Evolutionary conservation across 2,888 invertebrate species (phyloP).

Genomic region (Noctua janthina): DNA sequence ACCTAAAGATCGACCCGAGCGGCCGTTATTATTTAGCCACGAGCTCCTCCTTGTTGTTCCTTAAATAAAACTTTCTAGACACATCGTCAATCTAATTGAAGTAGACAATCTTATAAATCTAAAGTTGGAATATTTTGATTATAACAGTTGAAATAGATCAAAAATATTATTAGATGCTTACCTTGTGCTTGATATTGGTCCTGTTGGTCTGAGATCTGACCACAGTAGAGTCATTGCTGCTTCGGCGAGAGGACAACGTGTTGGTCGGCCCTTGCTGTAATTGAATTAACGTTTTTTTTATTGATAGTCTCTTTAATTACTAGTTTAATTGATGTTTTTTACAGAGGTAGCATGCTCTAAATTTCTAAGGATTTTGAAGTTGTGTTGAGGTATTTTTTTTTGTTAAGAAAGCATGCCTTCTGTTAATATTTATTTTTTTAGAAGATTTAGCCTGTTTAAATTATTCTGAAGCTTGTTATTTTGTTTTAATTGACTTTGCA

Average conservation of each 20-base stretch:
- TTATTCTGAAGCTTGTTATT: background rate
- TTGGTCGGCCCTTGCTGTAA: conserved; percentile 93
- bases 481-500: background rate
- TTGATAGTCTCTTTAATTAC: background rate
- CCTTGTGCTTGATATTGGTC: conserved; percentile 89
- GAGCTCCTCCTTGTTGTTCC: background rate
- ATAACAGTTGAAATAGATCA: background rate
- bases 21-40: too few species aligned
- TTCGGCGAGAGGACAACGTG: conserved; percentile 94
- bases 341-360: conserved; percentile 39
- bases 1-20: too few species aligned
- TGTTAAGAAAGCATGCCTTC: conserved; percentile 8
- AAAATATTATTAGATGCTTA: conserved; percentile 61
- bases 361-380: background rate
- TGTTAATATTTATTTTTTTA: background rate
- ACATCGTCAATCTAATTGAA: background rate
- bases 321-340: background rate
- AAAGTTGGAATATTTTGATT: background rate
- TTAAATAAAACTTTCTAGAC: background rate
- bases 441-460: background rate
- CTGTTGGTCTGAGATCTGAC: conserved; percentile 88
- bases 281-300: conserved; percentile 46
- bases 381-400: background rate
- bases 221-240: conserved; percentile 95
- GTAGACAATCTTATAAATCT: background rate